Evolutionary conservation across 2,888 invertebrate genomes (phyloP).

Genomic region (Dryomyza anilis): DNA sequence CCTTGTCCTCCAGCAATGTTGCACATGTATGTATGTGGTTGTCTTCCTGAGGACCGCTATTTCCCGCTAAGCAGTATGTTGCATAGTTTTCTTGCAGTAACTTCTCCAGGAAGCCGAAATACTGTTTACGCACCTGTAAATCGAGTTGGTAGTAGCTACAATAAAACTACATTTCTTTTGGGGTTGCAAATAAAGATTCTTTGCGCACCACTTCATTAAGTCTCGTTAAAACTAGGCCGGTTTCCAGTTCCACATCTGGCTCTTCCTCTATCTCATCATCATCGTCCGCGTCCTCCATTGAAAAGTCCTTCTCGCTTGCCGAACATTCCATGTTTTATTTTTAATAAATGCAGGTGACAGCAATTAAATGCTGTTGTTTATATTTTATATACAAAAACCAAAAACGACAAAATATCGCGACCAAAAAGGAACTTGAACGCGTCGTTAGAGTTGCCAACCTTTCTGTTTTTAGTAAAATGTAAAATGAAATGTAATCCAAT

Average conservation of each 20-base stretch:
- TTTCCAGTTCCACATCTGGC: constrained; percentile 15
- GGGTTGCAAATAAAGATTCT: not conserved
- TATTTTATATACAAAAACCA: no score
- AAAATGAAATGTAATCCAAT: no score
- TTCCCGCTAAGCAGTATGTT: constrained; percentile 34
- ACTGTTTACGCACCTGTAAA: constrained; percentile 51
- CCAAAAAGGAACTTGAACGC: no score
- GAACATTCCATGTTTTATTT: constrained; percentile 7
- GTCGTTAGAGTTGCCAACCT: no score
- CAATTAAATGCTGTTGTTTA: no score
- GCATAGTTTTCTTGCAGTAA: constrained; percentile 48
- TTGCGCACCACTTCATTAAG: constrained; percentile 36
- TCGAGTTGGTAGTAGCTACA: not conserved
- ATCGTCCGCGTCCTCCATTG: not conserved
- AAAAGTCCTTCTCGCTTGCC: not conserved
- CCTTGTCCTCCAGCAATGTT: constrained; percentile 46
- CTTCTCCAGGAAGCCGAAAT: constrained; percentile 49
- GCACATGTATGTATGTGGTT: constrained; percentile 42
- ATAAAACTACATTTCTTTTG: not conserved
- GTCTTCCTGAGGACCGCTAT: not conserved
- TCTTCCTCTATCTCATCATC: constrained; percentile 6
- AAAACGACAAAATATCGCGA: no score
- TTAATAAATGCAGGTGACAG: no score
- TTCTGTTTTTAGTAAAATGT: no score
- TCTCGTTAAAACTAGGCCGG: constrained; percentile 30